phyloP scores from a whole-genome alignment of 2,797 vertebrate genomes.

The Meda fulgida region DNA sequence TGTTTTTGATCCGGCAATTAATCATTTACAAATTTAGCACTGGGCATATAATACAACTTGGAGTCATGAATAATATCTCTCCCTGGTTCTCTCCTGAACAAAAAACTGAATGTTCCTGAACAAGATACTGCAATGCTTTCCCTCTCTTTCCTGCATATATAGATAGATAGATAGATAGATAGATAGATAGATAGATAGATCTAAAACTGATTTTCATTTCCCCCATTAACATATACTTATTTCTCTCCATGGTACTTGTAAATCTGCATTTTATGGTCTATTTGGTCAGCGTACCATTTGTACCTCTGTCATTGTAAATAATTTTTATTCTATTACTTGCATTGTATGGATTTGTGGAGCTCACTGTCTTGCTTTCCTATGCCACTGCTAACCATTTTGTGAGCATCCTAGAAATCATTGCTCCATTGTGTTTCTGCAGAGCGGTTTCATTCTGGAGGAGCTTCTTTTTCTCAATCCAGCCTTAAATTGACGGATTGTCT shows the following conservation, averaged over 20 bases:
- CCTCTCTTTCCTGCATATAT: constrained; percentile 35
- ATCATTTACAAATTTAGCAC: too few species aligned
- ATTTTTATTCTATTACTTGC: constrained; percentile 38
- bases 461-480: constrained; percentile 61
- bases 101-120: constrained; percentile 41
- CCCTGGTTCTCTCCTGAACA: constrained; percentile 33
- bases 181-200: constrained; percentile 44
- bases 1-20: too few species aligned
- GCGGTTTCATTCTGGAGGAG: constrained; percentile 68
- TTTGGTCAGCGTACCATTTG: constrained; percentile 33
- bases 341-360: constrained; percentile 54
- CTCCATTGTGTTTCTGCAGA: constrained; percentile 80
- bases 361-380: constrained; percentile 60
- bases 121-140: constrained; percentile 40
- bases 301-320: constrained; percentile 27
- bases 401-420: constrained; percentile 66
- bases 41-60: not conserved
- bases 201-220: constrained; percentile 19
- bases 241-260: constrained; percentile 11
- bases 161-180: constrained; percentile 43
- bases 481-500: constrained; percentile 52
- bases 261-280: constrained; percentile 46
- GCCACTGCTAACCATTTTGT: constrained; percentile 54
- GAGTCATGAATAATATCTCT: constrained; percentile 3
- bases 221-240: not conserved